Conservation (phyloP, 2,888 invertebrate genomes). For the Schrankia costaestrigalis region DNA sequence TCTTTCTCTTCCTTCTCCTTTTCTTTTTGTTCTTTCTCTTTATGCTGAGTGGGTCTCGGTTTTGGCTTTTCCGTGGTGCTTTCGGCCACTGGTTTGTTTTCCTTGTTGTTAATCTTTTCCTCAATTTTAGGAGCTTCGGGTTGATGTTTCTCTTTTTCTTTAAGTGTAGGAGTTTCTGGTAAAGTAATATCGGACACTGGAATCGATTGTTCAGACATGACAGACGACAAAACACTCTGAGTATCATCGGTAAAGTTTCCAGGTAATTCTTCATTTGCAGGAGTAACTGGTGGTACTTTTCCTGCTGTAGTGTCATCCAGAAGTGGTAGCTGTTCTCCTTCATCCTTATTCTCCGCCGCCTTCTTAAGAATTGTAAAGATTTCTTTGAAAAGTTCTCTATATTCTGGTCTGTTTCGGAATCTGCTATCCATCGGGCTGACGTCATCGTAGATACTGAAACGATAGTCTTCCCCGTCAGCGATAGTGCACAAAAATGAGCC, state of each 20-base stretch:
- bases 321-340: constrained; percentile 87
- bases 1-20: constrained; percentile 50
- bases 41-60: constrained; percentile 28
- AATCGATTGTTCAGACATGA: constrained; percentile 86
- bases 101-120: constrained; percentile 54
- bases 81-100: constrained; percentile 58
- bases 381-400: constrained; percentile 89
- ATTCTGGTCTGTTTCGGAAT: constrained; percentile 91
- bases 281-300: constrained; percentile 85
- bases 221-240: constrained; percentile 88
- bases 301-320: constrained; percentile 82
- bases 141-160: constrained; percentile 59
- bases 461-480: constrained; percentile 91
- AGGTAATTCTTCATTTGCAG: constrained; percentile 83
- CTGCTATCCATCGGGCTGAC: constrained; percentile 89
- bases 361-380: constrained; percentile 91
- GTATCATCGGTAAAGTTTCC: constrained; percentile 85
- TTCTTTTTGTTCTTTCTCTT: constrained; percentile 37
- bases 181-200: constrained; percentile 85
- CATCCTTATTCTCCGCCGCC: constrained; percentile 90
- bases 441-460: constrained; percentile 91
- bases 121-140: constrained; percentile 55
- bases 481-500: constrained; percentile 93
- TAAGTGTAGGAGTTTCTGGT: constrained; percentile 76
- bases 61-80: constrained; percentile 51